Base-by-base conservation (phyloP, 2,113 vertebrate species). In the Neofelis nebulosa region DNA sequence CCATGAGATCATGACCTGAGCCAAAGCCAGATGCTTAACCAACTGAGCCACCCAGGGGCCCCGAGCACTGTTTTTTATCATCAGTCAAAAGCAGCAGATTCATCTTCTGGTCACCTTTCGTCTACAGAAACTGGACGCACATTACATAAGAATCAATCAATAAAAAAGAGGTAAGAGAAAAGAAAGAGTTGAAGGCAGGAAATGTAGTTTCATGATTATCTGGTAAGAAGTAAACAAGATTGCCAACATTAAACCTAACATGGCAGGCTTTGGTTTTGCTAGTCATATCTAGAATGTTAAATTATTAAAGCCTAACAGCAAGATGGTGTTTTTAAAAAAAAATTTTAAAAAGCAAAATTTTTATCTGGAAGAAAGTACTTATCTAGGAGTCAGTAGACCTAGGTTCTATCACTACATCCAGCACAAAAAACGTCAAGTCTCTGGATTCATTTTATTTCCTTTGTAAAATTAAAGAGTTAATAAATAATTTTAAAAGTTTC, bases 381-480 rank as follows among this genome's bases (percentile, higher is more conserved):
- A 71, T 18, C 29, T n/a, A 48, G 41, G 18, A 69, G 29, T 87
- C 13, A 7, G 21, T 38, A 74, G 55, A 41, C 27, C 19, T 73
- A 14, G n/a, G 3, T 66, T 94, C 38, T 69, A 45, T 33, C 33
- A 16, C 7, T 74, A 57, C n/a, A 84, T 74, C 16, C 65, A 84
- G 15, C 4, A 45, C n/a, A 65, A 65, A 65, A 94, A 91, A 10
- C 7, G 2, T 71, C 14, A 71, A 69, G 45, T 65, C 16, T 93
- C 55, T 91, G 73, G 2, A 41, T 78, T 92, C 33, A 19, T 85
- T 94, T 76, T 80, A 41, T 80, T 84, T 91, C 78, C 86, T 93
- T 81, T 79, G 57, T 89, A 95, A 92, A 93, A 76, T 84, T 18
- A 88, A 74, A 73, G 41, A 82, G 69, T 79, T 93, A 61, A 89